Conservation (phyloP, 2,113 vertebrate genomes). For the Laterallus jamaicensis region DNA sequence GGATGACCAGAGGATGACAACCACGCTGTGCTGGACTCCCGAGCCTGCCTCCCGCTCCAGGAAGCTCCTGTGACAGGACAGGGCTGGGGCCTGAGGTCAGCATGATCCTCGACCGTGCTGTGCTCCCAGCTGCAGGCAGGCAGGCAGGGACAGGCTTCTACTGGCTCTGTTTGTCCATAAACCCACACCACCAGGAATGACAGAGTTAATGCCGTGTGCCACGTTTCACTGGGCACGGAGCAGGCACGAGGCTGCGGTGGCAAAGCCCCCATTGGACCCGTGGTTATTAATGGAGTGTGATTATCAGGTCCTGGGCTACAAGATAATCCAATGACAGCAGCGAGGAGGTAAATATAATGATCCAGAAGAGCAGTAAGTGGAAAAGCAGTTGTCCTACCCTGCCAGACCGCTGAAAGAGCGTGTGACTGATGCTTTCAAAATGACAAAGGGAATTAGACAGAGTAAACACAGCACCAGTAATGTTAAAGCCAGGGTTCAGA, state of each 20-base stretch:
- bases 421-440: slow-evolving; percentile 27
- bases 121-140: background rate
- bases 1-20: background rate
- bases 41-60: background rate
- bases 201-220: background rate
- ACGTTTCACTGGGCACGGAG: background rate
- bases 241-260: background rate
- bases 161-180: background rate
- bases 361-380: slow-evolving; percentile 22
- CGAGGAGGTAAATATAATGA: slow-evolving; percentile 26
- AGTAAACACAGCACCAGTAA: slow-evolving; percentile 4
- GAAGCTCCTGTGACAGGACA: background rate
- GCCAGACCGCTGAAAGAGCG: background rate
- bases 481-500: background rate
- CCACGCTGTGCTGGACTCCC: background rate
- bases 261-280: background rate
- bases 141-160: background rate
- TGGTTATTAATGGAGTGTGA: background rate
- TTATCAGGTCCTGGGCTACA: slow-evolving; percentile 20
- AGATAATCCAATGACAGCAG: slow-evolving; percentile 4
- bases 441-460: slow-evolving; percentile 46
- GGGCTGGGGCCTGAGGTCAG: background rate
- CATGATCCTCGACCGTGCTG: rapidly evolving
- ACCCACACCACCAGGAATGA: background rate
- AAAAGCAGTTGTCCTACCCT: slow-evolving; percentile 28